These are phyloP conservation scores for Caenorhabditis angaria DNA, from an alignment of 2,888 invertebrate genomes.

Conservation along the genomic window DNA sequence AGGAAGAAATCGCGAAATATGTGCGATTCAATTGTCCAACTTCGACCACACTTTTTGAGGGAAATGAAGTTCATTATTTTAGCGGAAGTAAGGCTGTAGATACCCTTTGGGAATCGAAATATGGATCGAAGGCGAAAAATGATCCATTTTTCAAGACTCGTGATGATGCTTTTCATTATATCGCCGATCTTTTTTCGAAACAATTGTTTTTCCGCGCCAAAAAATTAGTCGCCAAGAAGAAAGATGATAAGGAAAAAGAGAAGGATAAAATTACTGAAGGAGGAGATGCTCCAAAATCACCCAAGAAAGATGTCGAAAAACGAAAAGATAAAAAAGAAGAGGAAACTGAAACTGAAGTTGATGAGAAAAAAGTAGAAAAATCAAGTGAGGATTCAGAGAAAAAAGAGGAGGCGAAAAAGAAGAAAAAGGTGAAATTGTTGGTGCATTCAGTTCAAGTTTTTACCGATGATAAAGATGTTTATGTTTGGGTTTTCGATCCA, in stretches of 20 bases:
- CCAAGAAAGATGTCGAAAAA: conserved; percentile 64
- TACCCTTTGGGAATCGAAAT: conserved; percentile 88
- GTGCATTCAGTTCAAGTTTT: conserved; percentile 95
- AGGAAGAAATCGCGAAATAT: conserved; percentile 92
- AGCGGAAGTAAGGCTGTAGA: conserved; percentile 90
- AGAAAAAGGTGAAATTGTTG: conserved; percentile 86
- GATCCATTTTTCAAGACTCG: conserved; percentile 82
- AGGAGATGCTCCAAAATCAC: conserved; percentile 38
- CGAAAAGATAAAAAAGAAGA: conserved; percentile 33
- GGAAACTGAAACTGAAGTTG: conserved; percentile 51
- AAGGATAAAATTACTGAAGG: conserved; percentile 16
- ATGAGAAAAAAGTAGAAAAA: conserved; percentile 52
- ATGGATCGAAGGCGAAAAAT: conserved; percentile 79
- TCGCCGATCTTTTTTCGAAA: conserved; percentile 43
- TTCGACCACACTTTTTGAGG: conserved; percentile 93
- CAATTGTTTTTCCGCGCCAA: conserved; percentile 67
- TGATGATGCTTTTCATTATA: conserved; percentile 37
- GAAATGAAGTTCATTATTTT: conserved; percentile 95
- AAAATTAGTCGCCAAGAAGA: conserved; percentile 69
- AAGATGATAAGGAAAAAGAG: conserved; percentile 52
- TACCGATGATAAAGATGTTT: conserved; percentile 83
- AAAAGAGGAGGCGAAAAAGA: conserved; percentile 66
- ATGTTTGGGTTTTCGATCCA: conserved; percentile 76
- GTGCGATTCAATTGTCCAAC: conserved; percentile 90
- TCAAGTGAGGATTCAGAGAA: conserved; percentile 29